Percentiles rank a stretch among this genome's conserved stretches.
Evolutionary conservation across 1,140 invertebrate species (phyloP).

Genomic region (Eumaeus atala): DNA sequence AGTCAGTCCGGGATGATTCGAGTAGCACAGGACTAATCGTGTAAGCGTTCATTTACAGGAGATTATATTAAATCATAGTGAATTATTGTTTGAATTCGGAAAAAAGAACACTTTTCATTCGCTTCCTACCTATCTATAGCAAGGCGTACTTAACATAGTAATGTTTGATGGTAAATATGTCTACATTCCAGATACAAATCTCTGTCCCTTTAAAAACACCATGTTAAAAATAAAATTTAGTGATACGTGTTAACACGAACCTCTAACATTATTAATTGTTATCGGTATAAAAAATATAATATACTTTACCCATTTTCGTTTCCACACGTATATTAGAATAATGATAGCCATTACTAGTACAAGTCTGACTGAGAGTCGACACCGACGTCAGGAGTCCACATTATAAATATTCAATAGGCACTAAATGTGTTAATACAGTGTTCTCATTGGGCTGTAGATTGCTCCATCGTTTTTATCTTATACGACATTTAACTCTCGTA

Average conservation of each 20-base stretch:
- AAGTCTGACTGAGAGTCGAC: constrained; percentile 54
- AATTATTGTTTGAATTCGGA: too few relatives aligned
- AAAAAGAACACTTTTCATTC: too few relatives aligned
- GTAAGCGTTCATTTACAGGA: too few relatives aligned
- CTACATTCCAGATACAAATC: too few relatives aligned
- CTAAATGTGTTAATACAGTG: constrained; percentile 70
- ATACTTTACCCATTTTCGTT: constrained; percentile 18
- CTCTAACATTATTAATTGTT: neutral
- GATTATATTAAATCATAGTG: too few relatives aligned
- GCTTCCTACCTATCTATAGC: too few relatives aligned
- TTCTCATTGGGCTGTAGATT: constrained; percentile 72
- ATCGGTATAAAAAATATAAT: constrained; percentile 7
- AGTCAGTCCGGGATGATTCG: too few relatives aligned
- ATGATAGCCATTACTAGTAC: constrained; percentile 52
- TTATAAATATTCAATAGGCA: constrained; percentile 72
- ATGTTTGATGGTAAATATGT: too few relatives aligned
- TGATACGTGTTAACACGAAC: neutral
- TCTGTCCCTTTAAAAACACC: neutral
- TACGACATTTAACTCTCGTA: constrained; percentile 73
- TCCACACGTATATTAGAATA: constrained; percentile 21
- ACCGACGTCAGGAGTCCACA: constrained; percentile 46
- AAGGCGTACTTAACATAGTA: too few relatives aligned
- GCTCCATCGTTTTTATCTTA: constrained; percentile 72
- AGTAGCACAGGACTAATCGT: too few relatives aligned
- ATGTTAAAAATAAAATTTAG: constrained; percentile 7